Conservation (phyloP, 2,888 invertebrate species). For the Ctenicera cuprea region DNA sequence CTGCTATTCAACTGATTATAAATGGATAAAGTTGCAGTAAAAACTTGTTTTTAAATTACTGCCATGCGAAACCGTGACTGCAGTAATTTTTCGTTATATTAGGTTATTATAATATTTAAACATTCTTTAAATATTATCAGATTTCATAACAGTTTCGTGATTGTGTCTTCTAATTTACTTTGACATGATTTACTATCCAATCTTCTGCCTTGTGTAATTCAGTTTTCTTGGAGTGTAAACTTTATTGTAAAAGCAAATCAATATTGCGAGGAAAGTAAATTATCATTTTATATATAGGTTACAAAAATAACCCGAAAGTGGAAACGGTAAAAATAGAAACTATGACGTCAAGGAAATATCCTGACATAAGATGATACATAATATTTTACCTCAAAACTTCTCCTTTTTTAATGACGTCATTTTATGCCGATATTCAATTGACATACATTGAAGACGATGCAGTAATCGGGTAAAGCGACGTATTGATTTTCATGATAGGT, state of each 20-base stretch:
- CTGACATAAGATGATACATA: constrained; percentile 47
- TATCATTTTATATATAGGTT: constrained; percentile 43
- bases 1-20: background rate
- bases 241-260: constrained; percentile 45
- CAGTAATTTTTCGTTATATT: constrained; percentile 38
- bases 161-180: constrained; percentile 41
- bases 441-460: background rate
- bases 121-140: constrained; percentile 33
- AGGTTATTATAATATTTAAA: constrained; percentile 19
- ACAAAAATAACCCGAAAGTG: constrained; percentile 36
- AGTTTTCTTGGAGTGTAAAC: constrained; percentile 45
- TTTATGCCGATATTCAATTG: background rate
- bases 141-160: constrained; percentile 37
- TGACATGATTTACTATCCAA: constrained; percentile 38
- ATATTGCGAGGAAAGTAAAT: constrained; percentile 43
- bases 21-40: constrained; percentile 4
- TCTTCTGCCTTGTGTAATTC: constrained; percentile 34
- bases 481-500: background rate
- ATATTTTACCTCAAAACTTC: background rate
- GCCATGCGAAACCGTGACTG: constrained; percentile 24
- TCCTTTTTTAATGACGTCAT: constrained; percentile 11
- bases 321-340: constrained; percentile 46
- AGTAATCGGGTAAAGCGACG: background rate
- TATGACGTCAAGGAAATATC: constrained; percentile 45
- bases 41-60: background rate